phyloP scores from a whole-genome alignment of 1,140 invertebrate genomes.

The Trachymyrmex septentrionalis region DNA sequence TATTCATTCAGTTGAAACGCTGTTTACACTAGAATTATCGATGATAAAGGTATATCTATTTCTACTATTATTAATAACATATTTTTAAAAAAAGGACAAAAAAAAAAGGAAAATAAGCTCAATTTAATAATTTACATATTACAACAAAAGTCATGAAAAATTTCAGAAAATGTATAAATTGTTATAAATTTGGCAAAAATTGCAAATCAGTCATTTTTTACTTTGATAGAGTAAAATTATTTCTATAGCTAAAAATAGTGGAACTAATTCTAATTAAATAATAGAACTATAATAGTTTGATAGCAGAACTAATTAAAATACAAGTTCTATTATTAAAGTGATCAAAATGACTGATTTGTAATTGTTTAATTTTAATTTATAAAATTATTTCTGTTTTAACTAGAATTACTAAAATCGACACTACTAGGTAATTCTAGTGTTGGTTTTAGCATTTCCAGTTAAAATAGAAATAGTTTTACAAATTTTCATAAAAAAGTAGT shows the following conservation, averaged over 20 bases:
- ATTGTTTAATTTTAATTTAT: too few relatives aligned
- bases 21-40: neutral
- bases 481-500: too few relatives aligned
- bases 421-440: too few relatives aligned
- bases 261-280: too few relatives aligned
- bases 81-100: neutral
- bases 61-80: neutral
- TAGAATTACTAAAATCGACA: neutral
- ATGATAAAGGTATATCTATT: neutral
- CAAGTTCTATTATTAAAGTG: too few relatives aligned
- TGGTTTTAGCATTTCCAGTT: neutral
- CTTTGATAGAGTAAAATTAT: too few relatives aligned
- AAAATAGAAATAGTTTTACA: neutral
- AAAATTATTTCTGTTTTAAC: neutral
- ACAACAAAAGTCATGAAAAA: neutral
- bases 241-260: too few relatives aligned
- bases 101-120: neutral
- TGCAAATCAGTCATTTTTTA: neutral
- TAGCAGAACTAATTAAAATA: too few relatives aligned
- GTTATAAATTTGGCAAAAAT: neutral
- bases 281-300: too few relatives aligned
- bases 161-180: neutral
- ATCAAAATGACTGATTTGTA: too few relatives aligned
- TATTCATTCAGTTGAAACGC: neutral
- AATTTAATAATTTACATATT: conserved; percentile 17